Evolutionary conservation across 2,113 vertebrate species (phyloP).

Genomic region (Poecile atricapillus): DNA sequence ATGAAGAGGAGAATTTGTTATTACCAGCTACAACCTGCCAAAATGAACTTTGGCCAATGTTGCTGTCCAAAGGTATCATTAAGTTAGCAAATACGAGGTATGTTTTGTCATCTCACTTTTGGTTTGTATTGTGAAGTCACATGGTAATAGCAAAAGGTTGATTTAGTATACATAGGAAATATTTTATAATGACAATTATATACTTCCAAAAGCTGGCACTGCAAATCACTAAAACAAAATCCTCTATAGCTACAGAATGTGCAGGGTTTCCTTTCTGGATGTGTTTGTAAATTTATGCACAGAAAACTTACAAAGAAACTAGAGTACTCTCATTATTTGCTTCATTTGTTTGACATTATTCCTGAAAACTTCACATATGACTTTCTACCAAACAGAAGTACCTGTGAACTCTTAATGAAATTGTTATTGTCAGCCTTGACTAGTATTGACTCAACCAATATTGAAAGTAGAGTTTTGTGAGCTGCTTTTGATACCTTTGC

Average conservation of each 20-base stretch:
- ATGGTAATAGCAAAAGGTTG: not conserved
- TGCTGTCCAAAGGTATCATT: constrained; percentile 91
- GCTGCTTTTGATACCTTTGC: not conserved
- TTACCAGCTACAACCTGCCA: constrained; percentile 82
- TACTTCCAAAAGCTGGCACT: not conserved
- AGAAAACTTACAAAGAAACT: not conserved
- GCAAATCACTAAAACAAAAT: not conserved
- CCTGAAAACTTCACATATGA: not conserved
- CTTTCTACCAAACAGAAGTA: not conserved
- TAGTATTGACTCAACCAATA: not conserved
- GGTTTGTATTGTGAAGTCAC: not conserved
- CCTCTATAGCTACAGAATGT: not conserved
- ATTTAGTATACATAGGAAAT: not conserved
- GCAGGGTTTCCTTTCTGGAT: not conserved
- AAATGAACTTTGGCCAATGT: constrained; percentile 92
- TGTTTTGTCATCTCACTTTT: constrained; percentile 35
- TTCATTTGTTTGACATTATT: not conserved
- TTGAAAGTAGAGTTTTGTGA: not conserved
- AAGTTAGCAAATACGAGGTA: constrained; percentile 90
- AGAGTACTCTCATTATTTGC: not conserved
- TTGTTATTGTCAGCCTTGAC: not conserved
- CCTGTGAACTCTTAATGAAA: not conserved
- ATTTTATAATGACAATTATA: not conserved
- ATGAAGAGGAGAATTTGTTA: constrained; percentile 81
- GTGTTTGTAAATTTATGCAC: not conserved